Evolutionary conservation across 2,888 invertebrate genomes (phyloP).

Genomic region (Hoplodrina blanda): DNA sequence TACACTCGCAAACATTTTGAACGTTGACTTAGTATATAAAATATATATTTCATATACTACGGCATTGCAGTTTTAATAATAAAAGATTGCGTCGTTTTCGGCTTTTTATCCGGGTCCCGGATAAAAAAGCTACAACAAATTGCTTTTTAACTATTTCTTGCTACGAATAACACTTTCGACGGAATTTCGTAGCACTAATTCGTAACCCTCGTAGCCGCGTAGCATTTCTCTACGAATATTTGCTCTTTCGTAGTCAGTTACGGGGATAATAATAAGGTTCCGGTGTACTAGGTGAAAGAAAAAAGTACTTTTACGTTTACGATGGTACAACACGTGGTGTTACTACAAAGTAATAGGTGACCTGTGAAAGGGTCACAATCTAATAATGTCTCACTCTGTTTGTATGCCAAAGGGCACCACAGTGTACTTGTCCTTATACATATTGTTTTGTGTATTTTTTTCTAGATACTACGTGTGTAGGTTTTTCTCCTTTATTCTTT

Average conservation of each 20-base stretch:
- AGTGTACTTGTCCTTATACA: not conserved
- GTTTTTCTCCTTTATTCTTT: too few relatives aligned
- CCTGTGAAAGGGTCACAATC: slow-evolving; percentile 37
- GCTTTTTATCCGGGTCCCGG: slow-evolving; percentile 25
- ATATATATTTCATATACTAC: slow-evolving; percentile 8
- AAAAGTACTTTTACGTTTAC: slow-evolving; percentile 27
- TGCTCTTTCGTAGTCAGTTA: slow-evolving; percentile 26
- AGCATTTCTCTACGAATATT: slow-evolving; percentile 46
- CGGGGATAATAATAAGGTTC: slow-evolving; percentile 1
- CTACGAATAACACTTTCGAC: slow-evolving; percentile 19
- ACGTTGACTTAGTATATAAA: slow-evolving; percentile 7
- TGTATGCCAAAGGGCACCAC: slow-evolving; percentile 10
- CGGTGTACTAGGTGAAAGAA: slow-evolving; percentile 2
- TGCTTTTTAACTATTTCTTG: slow-evolving; percentile 21
- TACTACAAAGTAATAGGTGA: slow-evolving; percentile 28
- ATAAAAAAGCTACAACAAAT: slow-evolving; percentile 2
- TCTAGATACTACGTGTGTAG: too few relatives aligned
- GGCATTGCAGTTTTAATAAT: slow-evolving; percentile 16
- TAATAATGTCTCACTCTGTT: slow-evolving; percentile 44
- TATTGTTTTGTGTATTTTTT: not conserved
- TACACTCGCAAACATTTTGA: slow-evolving; percentile 30
- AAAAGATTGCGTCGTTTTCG: slow-evolving; percentile 9
- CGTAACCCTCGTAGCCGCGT: slow-evolving; percentile 54
- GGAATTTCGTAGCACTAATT: slow-evolving; percentile 43
- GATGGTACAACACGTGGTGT: slow-evolving; percentile 18